Evolutionary conservation across 2,888 invertebrate genomes (phyloP).

Genomic region (Lypha dubia): DNA sequence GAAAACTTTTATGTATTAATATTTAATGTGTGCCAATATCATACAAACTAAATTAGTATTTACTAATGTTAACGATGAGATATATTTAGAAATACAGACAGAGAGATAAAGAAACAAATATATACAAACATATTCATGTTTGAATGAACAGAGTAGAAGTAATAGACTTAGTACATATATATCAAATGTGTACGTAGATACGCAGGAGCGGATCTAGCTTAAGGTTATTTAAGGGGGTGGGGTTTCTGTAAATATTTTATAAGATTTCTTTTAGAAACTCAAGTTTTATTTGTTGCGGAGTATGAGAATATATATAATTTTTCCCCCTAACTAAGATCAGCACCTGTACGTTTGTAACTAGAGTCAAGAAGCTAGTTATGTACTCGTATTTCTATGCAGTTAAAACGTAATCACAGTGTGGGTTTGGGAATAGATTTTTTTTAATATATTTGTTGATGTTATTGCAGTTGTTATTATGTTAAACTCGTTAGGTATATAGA

Average conservation of each 20-base stretch:
- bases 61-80: conserved; percentile 69
- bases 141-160: background rate
- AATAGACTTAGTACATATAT: background rate
- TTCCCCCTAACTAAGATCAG: too few relatives aligned
- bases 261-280: too few relatives aligned
- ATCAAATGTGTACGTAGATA: background rate
- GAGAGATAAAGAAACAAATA: conserved; percentile 12
- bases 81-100: conserved; percentile 57
- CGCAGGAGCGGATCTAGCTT: too few relatives aligned
- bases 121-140: background rate
- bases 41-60: conserved; percentile 71
- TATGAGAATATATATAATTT: too few relatives aligned
- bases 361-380: conserved; percentile 8
- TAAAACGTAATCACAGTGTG: conserved; percentile 61
- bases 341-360: background rate
- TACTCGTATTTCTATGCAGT: too few relatives aligned
- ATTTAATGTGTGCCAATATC: conserved; percentile 69
- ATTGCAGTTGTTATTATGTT: conserved; percentile 23
- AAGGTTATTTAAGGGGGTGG: too few relatives aligned
- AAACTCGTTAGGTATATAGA: conserved; percentile 35
- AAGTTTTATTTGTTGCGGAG: too few relatives aligned
- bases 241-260: too few relatives aligned
- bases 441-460: conserved; percentile 36
- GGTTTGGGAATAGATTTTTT: conserved; percentile 57
- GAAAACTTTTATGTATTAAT: conserved; percentile 51